Evolutionary conservation across 2,888 invertebrate species (phyloP).

Genomic region (Hirtodrosophila cameraria): DNA sequence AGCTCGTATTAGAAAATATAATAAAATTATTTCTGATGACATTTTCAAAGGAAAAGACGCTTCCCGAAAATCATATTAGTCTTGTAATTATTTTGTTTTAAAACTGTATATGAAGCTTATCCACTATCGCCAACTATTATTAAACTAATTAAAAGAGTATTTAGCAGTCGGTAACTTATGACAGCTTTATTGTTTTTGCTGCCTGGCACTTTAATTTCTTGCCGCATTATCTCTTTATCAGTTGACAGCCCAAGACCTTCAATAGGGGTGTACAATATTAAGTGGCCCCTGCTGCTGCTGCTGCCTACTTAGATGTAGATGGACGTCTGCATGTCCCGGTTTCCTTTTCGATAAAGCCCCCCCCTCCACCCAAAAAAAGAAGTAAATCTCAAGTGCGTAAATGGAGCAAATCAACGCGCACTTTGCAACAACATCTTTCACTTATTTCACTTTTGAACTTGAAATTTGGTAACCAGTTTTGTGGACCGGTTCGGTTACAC

Average conservation of each 20-base stretch:
- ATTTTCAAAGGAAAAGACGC: too few species aligned
- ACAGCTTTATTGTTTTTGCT: too few species aligned
- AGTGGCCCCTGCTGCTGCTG: conserved; percentile 57
- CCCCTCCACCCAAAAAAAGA: too few species aligned
- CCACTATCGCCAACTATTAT: too few species aligned
- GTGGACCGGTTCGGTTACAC: conserved; percentile 46
- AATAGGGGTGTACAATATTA: conserved; percentile 41
- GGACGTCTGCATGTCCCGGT: conserved; percentile 10
- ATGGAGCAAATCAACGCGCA: conserved; percentile 44
- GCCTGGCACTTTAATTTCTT: conserved; percentile 25
- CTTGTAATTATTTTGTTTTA: too few species aligned
- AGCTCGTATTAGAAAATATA: too few species aligned
- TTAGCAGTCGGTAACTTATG: too few species aligned
- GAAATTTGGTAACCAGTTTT: conserved; percentile 56
- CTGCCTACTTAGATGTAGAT: conserved; percentile 22
- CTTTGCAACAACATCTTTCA: conserved; percentile 35
- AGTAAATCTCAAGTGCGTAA: conserved; percentile 28
- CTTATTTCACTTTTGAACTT: conserved; percentile 61
- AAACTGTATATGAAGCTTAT: too few species aligned
- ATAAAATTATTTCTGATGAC: too few species aligned
- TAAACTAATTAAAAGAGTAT: too few species aligned
- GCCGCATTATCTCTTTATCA: conserved; percentile 72
- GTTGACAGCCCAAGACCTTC: conserved; percentile 69
- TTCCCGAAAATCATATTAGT: too few species aligned
- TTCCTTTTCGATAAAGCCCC: background rate